Evolutionary conservation across 2,113 vertebrate genomes (phyloP).

Genomic region (Ploceus nigricollis): DNA sequence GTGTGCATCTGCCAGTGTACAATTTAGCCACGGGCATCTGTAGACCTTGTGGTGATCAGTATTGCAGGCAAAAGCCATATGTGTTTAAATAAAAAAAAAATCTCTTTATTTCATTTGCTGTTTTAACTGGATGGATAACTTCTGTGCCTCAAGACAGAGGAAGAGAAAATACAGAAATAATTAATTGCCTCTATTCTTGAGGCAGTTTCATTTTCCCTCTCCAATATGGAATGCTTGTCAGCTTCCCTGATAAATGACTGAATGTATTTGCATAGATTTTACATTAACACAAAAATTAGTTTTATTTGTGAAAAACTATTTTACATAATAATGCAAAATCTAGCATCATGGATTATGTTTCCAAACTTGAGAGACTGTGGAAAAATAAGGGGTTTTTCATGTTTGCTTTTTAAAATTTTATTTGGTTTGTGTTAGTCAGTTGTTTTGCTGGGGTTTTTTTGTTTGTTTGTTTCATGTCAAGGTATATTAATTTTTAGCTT

Average conservation of each 20-base stretch:
- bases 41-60: constrained; percentile 82
- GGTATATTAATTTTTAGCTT: constrained; percentile 16
- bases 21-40: constrained; percentile 84
- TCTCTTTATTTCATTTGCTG: constrained; percentile 81
- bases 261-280: constrained; percentile 98
- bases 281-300: constrained; percentile 87
- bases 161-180: constrained; percentile 89
- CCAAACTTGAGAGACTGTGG: constrained; percentile 41
- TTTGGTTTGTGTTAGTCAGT: not conserved
- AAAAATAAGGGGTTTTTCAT: not conserved
- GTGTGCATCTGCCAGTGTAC: constrained; percentile 81
- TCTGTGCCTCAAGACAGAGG: constrained; percentile 84
- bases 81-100: constrained; percentile 80
- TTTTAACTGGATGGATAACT: constrained; percentile 86
- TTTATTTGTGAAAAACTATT: constrained; percentile 86
- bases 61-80: constrained; percentile 86
- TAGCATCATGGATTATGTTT: constrained; percentile 70
- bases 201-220: constrained; percentile 84
- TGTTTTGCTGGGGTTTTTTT: not conserved
- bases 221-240: constrained; percentile 97
- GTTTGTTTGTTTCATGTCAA: not conserved
- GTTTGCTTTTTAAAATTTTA: not conserved
- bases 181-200: constrained; percentile 90
- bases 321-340: constrained; percentile 85
- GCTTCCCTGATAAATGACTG: constrained; percentile 93